Base-by-base conservation (phyloP, 2,113 vertebrate genomes). In the Xyrauchen texanus region DNA sequence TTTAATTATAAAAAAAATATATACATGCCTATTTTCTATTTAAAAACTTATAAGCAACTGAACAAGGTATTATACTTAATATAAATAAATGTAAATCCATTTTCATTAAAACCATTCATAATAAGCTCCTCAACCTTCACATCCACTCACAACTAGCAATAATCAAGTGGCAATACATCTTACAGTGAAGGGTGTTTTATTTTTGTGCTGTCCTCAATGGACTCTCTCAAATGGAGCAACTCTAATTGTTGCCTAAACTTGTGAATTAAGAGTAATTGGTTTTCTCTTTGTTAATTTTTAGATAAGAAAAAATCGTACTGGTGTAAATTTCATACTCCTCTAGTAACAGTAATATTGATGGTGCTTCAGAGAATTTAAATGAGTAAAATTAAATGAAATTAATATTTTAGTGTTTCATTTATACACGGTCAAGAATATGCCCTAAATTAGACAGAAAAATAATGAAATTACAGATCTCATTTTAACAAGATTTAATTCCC, bases 111-210 rank as follows among this genome's bases (percentile, higher is more conserved):
- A 91, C 85, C 88, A 81, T 81, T 91, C 88, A 91, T 91, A 90
- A 90, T 91, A 89, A 92, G 92, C 89, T 90, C 86, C 84, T 92
- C 89, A 93, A 90, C 88, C 91, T 91, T 93, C 84, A 87, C 90
- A 11, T 86, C 86, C 61, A 88, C 89, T 88, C 90, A 81, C 82
- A 77, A 81, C 85, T 89, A 80, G 81, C 79, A 90, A 91, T 93
- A 91, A 93, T 91, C 89, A 91, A 85, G 86, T 85, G 71, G 88
- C 83, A 85, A 87, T 90, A 93, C 93, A 91, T 88, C 88, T 84
- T 82, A 87, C 84, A 72, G 85, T 84, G 84, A 86, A 88, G 85
- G 76, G 78, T 76, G 65, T 72, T 85, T 83, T 83, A 42, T 57
- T 77, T 21, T 79, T 67, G 76, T 70, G 76, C 53, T 64, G 58